Base-by-base conservation (phyloP, 1,140 invertebrate genomes). In the Hylaeus volcanicus region DNA sequence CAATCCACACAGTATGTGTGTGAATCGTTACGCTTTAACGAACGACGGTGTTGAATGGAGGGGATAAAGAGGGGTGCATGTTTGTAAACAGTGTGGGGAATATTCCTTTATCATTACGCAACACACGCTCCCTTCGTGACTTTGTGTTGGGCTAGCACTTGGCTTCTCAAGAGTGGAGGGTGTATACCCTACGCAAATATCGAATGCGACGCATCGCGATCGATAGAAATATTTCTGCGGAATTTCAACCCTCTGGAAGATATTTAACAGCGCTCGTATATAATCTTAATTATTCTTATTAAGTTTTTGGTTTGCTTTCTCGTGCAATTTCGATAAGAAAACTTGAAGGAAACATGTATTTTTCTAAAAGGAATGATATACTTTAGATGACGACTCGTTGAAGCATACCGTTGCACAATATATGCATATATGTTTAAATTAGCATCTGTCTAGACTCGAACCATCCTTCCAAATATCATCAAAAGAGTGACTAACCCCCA, bases 51-150 rank as follows among this genome's bases (percentile, higher is more conserved):
- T 43, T 2, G 45, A 1, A n/a, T 43, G 3, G 3, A 14, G 26
- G 15, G 12, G 48, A 11, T 11, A 5, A 41, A 39, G 37, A 11
- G 9, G 12, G 15, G 14, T 26, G 9, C 2, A n/a, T 74, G 37
- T 74, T 79, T 79, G 71, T 11, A 74, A 79, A 79, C 53, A 79
- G 3, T 74, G 41, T 58, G 37, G 26, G 39, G 45, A 53, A 45
- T 65, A 72, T 56, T 48, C 48, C 37, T 41, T 6, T 26, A 51
- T 79, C 61, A 41, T 74, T 79, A 66, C 26, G 45, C 48, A 58
- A 74, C 11, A 39, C 45, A 11, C 37, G 45, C 70, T 73, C 70
- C 77, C 71, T 66, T 53, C 15, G 1, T 66, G 43, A 65, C 43
- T 79, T 41, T 53, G 61, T 58, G 55, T 43, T 43, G 12, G 14